Conservation (phyloP, 2,888 invertebrate genomes). For the Molorchus minor region DNA sequence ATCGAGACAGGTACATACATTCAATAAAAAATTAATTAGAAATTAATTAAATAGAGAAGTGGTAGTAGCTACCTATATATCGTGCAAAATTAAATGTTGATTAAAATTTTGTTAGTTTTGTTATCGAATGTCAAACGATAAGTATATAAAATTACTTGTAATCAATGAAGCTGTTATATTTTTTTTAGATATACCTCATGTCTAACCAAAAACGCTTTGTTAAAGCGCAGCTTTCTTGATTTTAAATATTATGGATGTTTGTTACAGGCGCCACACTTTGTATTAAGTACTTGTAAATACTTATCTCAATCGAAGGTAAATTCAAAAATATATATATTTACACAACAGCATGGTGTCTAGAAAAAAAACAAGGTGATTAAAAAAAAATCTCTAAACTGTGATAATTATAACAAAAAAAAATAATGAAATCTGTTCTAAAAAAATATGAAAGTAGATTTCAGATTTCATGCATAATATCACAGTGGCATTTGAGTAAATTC, state of each 20-base stretch:
- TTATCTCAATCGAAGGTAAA: conserved; percentile 39
- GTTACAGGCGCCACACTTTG: conserved; percentile 24
- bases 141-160: neutral
- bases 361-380: conserved; percentile 42
- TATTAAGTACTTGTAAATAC: conserved; percentile 27
- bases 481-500: neutral
- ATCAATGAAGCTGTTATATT: neutral
- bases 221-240: neutral
- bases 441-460: neutral
- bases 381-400: conserved; percentile 29
- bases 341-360: conserved; percentile 46
- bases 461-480: neutral
- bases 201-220: too few species aligned
- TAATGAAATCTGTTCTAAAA: conserved; percentile 1
- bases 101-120: neutral
- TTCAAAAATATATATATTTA: conserved; percentile 47
- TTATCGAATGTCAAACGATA: neutral
- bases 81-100: neutral
- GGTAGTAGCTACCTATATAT: too few species aligned
- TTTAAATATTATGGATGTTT: conserved; percentile 21
- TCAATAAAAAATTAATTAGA: neutral
- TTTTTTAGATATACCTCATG: too few species aligned
- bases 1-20: too few species aligned
- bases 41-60: neutral
- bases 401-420: conserved; percentile 4